Percentiles rank a stretch among this genome's conserved stretches.
phyloP scores from a whole-genome alignment of 2,888 invertebrate genomes.

The Alitta virens region DNA sequence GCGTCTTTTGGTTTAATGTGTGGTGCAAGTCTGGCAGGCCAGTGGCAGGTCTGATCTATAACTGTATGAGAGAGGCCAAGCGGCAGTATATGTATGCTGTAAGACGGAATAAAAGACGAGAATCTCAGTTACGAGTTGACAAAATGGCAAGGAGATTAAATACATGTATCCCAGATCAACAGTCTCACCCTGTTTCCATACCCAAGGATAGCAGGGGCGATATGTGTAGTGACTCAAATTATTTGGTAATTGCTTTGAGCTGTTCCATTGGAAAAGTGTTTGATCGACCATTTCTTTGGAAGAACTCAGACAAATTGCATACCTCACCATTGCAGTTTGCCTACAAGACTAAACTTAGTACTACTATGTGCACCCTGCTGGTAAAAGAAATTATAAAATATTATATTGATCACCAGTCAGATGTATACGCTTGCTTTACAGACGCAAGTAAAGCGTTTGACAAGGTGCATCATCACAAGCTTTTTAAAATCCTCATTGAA shows the following conservation, averaged over 20 bases:
- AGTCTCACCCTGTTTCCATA: neutral
- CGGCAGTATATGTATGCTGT: neutral
- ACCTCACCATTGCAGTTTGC: neutral
- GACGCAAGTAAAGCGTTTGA: neutral
- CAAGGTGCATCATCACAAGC: neutral
- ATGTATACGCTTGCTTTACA: neutral
- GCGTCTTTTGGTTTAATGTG: neutral
- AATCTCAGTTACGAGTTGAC: neutral
- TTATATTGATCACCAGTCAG: neutral
- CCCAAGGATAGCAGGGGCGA: neutral
- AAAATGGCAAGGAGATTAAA: neutral
- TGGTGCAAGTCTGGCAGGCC: neutral
- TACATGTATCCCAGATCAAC: neutral
- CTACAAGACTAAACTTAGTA: neutral
- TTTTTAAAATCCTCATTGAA: neutral
- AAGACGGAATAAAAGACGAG: neutral
- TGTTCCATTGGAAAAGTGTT: neutral
- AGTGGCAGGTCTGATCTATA: neutral
- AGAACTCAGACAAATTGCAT: neutral
- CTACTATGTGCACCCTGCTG: neutral
- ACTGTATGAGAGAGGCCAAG: neutral
- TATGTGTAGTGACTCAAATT: neutral
- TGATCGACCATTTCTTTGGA: neutral
- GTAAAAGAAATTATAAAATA: neutral
- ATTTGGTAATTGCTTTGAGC: neutral